A percentile compares a stretch with the other conserved stretches of the same genome.
These are phyloP conservation scores for Mycalesis mineus DNA, from an alignment of 2,888 invertebrate species.

Conservation along the genomic window DNA sequence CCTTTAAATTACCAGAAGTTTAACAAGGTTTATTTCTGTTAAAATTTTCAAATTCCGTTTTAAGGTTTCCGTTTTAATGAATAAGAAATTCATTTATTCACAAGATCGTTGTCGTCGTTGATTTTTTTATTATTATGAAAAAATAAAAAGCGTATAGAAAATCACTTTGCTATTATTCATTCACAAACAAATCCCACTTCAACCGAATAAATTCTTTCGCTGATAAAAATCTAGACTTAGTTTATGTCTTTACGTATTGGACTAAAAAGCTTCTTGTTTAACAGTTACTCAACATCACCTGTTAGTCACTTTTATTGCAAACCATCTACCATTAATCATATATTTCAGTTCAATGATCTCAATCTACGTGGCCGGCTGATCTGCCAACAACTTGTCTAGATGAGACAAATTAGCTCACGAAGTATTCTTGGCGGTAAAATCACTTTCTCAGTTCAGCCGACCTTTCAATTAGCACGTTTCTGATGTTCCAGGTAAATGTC, in stretches of 20 bases:
- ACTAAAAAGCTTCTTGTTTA: too few relatives aligned
- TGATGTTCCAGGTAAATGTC: neutral
- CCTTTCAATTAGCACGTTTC: neutral
- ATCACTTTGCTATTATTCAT: too few relatives aligned
- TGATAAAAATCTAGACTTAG: too few relatives aligned
- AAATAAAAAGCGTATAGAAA: too few relatives aligned
- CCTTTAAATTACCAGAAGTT: neutral
- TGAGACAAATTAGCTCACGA: slow-evolving; percentile 9
- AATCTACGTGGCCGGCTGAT: slow-evolving; percentile 2
- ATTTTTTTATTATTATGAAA: too few relatives aligned
- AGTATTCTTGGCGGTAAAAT: slow-evolving; percentile 8
- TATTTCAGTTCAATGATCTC: slow-evolving; percentile 14
- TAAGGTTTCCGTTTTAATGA: too few relatives aligned
- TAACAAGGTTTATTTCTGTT: neutral
- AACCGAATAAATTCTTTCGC: too few relatives aligned
- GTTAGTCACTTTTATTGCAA: neutral
- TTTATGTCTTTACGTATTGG: too few relatives aligned
- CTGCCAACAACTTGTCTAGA: slow-evolving; percentile 12
- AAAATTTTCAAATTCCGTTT: too few relatives aligned
- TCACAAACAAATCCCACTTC: too few relatives aligned
- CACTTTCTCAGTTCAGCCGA: neutral
- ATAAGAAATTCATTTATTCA: too few relatives aligned
- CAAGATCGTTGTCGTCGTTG: too few relatives aligned
- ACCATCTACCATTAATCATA: slow-evolving; percentile 2
- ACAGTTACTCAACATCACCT: neutral